Percentiles rank a stretch among this genome's conserved stretches.
Conservation (phyloP, 2,113 vertebrate species). For the Anhinga rufa region DNA sequence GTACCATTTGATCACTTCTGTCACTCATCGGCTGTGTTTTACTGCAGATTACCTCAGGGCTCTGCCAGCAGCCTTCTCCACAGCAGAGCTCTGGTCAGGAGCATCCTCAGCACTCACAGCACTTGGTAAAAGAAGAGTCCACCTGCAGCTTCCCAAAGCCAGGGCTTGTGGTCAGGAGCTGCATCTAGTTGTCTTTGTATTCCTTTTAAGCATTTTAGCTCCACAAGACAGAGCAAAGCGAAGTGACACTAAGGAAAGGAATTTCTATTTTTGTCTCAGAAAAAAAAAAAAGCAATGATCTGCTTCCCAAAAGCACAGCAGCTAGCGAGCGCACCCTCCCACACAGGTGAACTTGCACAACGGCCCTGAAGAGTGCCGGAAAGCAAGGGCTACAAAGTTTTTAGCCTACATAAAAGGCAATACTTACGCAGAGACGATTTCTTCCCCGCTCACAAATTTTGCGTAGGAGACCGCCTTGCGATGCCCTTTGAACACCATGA, state of each 20-base stretch:
- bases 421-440: conserved; percentile 99
- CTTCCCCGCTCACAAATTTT: conserved; percentile 97
- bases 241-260: neutral
- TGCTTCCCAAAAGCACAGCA: conserved; percentile 27
- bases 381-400: neutral
- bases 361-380: accelerated
- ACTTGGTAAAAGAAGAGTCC: neutral
- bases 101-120: neutral
- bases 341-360: neutral
- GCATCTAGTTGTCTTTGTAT: neutral
- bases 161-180: neutral
- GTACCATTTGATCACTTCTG: neutral
- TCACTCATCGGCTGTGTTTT: neutral
- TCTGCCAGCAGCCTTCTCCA: neutral
- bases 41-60: neutral
- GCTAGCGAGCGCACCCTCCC: neutral
- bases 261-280: neutral
- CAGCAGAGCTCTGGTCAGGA: neutral
- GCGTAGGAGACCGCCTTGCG: conserved; percentile 98
- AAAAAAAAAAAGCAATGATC: neutral
- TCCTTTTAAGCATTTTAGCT: neutral
- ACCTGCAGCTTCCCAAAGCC: neutral
- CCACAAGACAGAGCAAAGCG: neutral
- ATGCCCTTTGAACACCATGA: conserved; percentile 99
- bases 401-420: neutral